These are phyloP conservation scores for Lymantria monacha DNA, from an alignment of 2,888 invertebrate species.

Conservation along the genomic window DNA sequence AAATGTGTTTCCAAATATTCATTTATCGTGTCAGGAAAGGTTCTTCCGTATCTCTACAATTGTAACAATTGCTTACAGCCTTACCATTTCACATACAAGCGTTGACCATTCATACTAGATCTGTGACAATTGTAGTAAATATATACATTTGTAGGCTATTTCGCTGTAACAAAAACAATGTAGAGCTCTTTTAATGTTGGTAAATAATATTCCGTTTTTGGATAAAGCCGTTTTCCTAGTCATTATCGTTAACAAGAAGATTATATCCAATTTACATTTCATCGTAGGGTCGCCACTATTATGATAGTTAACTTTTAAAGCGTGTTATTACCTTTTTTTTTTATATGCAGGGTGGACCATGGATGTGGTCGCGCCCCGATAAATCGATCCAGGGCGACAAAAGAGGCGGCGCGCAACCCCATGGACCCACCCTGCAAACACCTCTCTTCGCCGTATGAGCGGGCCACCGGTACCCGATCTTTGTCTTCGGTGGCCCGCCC, in stretches of 20 bases:
- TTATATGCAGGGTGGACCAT: too few species aligned
- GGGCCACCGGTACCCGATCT: too few species aligned
- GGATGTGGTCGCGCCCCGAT: too few species aligned
- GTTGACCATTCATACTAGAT: slow-evolving; percentile 45
- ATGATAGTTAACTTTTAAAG: slow-evolving; percentile 9
- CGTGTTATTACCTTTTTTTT: too few species aligned
- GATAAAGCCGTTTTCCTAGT: slow-evolving; percentile 51
- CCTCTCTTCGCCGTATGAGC: too few species aligned
- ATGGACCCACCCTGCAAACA: too few species aligned
- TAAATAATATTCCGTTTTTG: slow-evolving; percentile 44
- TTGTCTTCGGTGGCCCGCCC: too few species aligned
- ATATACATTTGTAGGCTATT: slow-evolving; percentile 26
- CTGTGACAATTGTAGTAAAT: slow-evolving; percentile 35
- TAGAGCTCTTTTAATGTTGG: slow-evolving; percentile 30
- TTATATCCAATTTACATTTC: slow-evolving; percentile 63
- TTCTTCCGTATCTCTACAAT: slow-evolving; percentile 50
- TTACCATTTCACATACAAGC: slow-evolving; percentile 44
- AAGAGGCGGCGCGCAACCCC: too few species aligned
- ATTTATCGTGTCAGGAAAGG: slow-evolving; percentile 41
- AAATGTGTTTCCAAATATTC: slow-evolving; percentile 38
- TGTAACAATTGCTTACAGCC: slow-evolving; percentile 54
- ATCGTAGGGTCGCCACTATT: slow-evolving; percentile 42
- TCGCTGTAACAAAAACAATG: slow-evolving; percentile 21
- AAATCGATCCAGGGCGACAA: too few species aligned
- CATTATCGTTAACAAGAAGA: slow-evolving; percentile 67